Percentiles rank a stretch among this genome's conserved stretches.
Evolutionary conservation across 2,113 vertebrate species (phyloP).

Genomic region (Daubentonia madagascariensis): DNA sequence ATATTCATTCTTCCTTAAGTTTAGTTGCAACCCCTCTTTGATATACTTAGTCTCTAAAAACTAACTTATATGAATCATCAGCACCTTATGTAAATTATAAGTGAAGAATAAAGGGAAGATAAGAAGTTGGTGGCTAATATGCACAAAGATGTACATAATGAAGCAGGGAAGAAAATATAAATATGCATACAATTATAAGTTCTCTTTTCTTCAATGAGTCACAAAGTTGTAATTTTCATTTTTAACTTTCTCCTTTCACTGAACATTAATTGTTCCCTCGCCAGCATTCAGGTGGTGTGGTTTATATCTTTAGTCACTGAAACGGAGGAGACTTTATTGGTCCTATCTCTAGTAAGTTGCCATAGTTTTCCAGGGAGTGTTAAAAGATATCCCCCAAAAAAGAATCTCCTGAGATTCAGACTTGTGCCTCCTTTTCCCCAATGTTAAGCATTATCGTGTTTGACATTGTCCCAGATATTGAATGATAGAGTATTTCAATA

Average conservation of each 20-base stretch:
- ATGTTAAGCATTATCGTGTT: background rate
- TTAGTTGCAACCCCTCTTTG: background rate
- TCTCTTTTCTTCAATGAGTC: background rate
- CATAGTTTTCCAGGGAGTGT: background rate
- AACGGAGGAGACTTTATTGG: rapidly evolving
- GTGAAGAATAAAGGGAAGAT: background rate
- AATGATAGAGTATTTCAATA: background rate
- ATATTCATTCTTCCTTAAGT: background rate
- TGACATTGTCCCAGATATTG: background rate
- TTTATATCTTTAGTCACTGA: background rate
- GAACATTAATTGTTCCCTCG: background rate
- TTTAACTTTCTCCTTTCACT: background rate
- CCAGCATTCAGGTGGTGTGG: background rate
- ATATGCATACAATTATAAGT: background rate
- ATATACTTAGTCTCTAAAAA: background rate
- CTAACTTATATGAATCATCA: background rate
- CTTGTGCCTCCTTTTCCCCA: background rate
- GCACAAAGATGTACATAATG: background rate
- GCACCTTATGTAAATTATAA: background rate
- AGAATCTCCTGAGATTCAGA: background rate
- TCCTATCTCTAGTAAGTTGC: background rate
- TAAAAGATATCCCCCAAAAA: background rate
- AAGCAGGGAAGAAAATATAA: background rate
- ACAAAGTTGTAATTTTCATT: background rate
- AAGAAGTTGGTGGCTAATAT: background rate